Evolutionary conservation across 2,797 vertebrate genomes (phyloP).

Genomic region (Enteromius unitaeniatus): DNA sequence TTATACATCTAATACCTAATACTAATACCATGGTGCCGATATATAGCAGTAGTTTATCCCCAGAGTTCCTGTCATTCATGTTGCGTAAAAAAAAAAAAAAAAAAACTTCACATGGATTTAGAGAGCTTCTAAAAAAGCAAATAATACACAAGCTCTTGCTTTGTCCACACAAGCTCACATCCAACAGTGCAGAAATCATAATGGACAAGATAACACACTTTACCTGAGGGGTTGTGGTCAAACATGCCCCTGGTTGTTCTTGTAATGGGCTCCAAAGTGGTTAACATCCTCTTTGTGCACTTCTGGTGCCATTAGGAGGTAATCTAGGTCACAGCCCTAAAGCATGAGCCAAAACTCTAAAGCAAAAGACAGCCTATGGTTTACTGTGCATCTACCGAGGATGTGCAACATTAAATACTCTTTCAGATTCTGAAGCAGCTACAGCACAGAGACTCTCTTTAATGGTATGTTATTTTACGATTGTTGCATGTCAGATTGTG

Average conservation of each 20-base stretch:
- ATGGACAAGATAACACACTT: conserved; percentile 33
- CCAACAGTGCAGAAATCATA: conserved; percentile 23
- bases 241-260: conserved; percentile 35
- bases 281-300: conserved; percentile 27
- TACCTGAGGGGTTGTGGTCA: conserved; percentile 19
- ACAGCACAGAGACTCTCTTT: background rate
- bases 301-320: conserved; percentile 41
- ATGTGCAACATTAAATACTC: conserved; percentile 19
- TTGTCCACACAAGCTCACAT: background rate
- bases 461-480: background rate
- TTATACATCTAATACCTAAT: background rate
- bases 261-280: conserved; percentile 44
- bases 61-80: conserved; percentile 19
- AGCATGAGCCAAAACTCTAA: conserved; percentile 41
- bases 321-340: conserved; percentile 39
- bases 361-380: conserved; percentile 31
- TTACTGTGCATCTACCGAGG: conserved; percentile 22
- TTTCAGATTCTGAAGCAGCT: conserved; percentile 14
- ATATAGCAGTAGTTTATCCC: background rate
- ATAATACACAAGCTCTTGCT: background rate
- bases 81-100: conserved; percentile 36
- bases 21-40: background rate
- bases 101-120: background rate
- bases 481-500: background rate
- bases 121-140: conserved; percentile 2